Percentiles rank a stretch among this genome's conserved stretches.
phyloP scores from a whole-genome alignment of 1,140 invertebrate genomes.

The Drosophila repleta region DNA sequence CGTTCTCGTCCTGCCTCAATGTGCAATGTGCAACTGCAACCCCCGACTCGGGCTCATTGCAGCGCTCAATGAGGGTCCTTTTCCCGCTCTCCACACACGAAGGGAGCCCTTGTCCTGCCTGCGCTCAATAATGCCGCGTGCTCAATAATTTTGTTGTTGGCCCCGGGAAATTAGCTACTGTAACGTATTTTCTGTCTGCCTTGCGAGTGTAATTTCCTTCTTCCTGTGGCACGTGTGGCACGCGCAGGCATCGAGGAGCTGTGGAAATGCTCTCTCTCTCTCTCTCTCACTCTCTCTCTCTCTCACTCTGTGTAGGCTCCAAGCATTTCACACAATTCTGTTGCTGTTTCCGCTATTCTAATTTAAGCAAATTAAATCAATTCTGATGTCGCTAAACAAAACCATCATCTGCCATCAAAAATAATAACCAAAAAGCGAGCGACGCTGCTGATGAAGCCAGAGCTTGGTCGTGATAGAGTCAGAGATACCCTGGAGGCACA shows the following conservation, averaged over 20 bases:
- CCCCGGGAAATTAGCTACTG: slow-evolving; percentile 53
- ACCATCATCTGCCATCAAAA: slow-evolving; percentile 49
- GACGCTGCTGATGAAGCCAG: background rate
- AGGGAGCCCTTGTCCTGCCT: slow-evolving; percentile 30
- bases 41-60: slow-evolving; percentile 48
- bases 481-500: slow-evolving; percentile 2
- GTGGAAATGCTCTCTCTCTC: background rate
- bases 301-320: background rate
- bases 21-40: slow-evolving; percentile 59
- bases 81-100: slow-evolving; percentile 17
- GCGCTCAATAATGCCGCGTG: slow-evolving; percentile 24
- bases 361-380: slow-evolving; percentile 75
- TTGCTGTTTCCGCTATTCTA: slow-evolving; percentile 57
- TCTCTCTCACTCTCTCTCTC: background rate
- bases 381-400: slow-evolving; percentile 62
- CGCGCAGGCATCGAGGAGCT: slow-evolving; percentile 1
- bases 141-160: slow-evolving; percentile 46
- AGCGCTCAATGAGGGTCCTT: slow-evolving; percentile 54
- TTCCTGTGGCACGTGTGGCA: slow-evolving; percentile 61
- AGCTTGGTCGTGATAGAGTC: background rate
- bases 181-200: slow-evolving; percentile 62
- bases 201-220: slow-evolving; percentile 48
- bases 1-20: slow-evolving; percentile 46
- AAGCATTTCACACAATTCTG: slow-evolving; percentile 16
- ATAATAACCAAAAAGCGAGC: slow-evolving; percentile 35